phyloP scores from a whole-genome alignment of 2,888 invertebrate genomes.

The Cryptocephalus moraei region DNA sequence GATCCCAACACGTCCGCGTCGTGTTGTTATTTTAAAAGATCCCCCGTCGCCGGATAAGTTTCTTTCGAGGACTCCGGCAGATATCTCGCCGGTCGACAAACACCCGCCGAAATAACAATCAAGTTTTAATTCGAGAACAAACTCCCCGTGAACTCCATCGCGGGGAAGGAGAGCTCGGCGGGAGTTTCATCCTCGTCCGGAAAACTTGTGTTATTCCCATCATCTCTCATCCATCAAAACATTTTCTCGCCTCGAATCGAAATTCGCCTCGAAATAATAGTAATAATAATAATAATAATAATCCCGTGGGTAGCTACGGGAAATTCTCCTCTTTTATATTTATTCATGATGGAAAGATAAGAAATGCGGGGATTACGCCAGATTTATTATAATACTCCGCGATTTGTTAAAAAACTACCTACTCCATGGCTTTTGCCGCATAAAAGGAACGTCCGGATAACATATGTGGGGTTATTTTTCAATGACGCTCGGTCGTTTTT shows the following conservation, averaged over 20 bases:
- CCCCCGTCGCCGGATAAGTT: too few relatives aligned
- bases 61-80: too few relatives aligned
- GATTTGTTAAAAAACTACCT: conserved; percentile 7
- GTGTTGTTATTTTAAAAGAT: too few relatives aligned
- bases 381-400: conserved; percentile 8
- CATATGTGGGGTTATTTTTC: conserved; percentile 7
- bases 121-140: too few relatives aligned
- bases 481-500: conserved; percentile 6
- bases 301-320: conserved; percentile 8
- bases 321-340: conserved; percentile 6
- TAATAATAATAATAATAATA: conserved; percentile 16
- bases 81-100: too few relatives aligned
- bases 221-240: conserved; percentile 13
- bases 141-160: too few relatives aligned
- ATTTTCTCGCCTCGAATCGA: conserved; percentile 13
- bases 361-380: conserved; percentile 7
- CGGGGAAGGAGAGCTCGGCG: too few relatives aligned
- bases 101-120: too few relatives aligned
- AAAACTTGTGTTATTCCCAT: conserved; percentile 11
- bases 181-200: too few relatives aligned
- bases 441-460: conserved; percentile 4
- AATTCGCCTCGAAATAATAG: conserved; percentile 12
- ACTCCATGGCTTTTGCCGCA: conserved; percentile 6
- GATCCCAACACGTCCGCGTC: too few relatives aligned
- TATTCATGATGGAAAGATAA: conserved; percentile 8